Evolutionary conservation across 2,888 invertebrate genomes (phyloP).

Genomic region (Sepioteuthis lessoniana): DNA sequence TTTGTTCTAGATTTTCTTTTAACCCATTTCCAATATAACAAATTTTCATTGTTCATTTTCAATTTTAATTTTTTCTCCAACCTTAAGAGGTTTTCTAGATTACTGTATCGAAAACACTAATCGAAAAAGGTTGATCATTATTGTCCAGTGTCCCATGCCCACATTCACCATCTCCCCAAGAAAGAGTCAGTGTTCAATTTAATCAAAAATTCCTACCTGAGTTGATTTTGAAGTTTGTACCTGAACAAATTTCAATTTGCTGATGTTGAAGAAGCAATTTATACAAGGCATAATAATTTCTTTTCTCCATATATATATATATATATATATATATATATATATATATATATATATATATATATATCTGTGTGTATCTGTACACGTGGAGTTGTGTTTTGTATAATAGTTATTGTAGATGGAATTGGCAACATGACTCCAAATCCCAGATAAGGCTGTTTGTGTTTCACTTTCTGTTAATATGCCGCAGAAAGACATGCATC

Average conservation of each 20-base stretch:
- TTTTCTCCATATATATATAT: not conserved
- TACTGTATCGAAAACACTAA: not conserved
- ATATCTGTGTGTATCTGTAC: no score
- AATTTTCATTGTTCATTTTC: not conserved
- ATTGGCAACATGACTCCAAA: no score
- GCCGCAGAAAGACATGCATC: no score
- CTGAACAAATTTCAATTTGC: conserved; percentile 21
- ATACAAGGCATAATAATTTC: no score
- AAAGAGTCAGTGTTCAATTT: not conserved
- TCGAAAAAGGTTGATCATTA: not conserved
- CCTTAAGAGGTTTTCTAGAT: not conserved
- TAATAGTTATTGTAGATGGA: no score
- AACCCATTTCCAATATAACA: not conserved
- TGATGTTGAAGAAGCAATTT: not conserved
- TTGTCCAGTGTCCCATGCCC: not conserved
- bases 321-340: not conserved
- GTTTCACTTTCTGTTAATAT: no score
- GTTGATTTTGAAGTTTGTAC: not conserved
- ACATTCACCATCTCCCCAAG: not conserved
- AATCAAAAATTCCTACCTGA: conserved; percentile 9
- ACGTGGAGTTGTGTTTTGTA: no score
- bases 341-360: not conserved
- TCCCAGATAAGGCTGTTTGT: no score
- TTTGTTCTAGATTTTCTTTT: not conserved
- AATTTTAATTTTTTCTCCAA: not conserved